These are phyloP conservation scores for Dicrostonyx torquatus DNA, from an alignment of 2,797 vertebrate genomes.

Conservation along the genomic window DNA sequence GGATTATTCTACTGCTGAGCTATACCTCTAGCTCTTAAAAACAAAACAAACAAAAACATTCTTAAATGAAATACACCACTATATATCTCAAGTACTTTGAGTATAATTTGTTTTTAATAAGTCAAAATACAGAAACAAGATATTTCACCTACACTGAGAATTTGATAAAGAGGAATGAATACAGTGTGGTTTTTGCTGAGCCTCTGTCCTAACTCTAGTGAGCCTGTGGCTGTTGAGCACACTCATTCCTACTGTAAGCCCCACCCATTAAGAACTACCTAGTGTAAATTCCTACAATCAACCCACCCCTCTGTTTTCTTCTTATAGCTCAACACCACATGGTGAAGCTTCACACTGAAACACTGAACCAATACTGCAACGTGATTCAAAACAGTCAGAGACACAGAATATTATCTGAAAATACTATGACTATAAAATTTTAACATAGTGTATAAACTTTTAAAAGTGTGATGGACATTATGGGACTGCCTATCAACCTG, in stretches of 20 bases:
- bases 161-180: slow-evolving; percentile 5
- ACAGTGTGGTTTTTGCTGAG: background rate
- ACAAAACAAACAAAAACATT: background rate
- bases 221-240: background rate
- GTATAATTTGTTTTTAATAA: background rate
- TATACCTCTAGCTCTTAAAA: background rate
- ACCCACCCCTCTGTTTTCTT: background rate
- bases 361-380: background rate
- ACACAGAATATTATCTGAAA: background rate
- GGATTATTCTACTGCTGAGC: background rate
- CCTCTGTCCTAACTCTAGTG: background rate
- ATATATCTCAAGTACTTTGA: background rate
- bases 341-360: background rate
- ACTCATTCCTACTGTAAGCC: background rate
- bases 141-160: slow-evolving; percentile 18
- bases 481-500: background rate
- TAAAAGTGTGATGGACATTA: background rate
- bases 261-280: background rate
- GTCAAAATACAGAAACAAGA: background rate
- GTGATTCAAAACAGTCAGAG: background rate
- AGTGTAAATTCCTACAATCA: background rate
- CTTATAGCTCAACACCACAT: background rate
- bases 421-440: background rate
- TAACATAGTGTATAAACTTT: background rate
- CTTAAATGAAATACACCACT: background rate